A percentile compares a stretch with the other conserved stretches of the same genome.
These are phyloP conservation scores for Tinamus major DNA, from an alignment of 2,797 vertebrate species.

Conservation along the genomic window DNA sequence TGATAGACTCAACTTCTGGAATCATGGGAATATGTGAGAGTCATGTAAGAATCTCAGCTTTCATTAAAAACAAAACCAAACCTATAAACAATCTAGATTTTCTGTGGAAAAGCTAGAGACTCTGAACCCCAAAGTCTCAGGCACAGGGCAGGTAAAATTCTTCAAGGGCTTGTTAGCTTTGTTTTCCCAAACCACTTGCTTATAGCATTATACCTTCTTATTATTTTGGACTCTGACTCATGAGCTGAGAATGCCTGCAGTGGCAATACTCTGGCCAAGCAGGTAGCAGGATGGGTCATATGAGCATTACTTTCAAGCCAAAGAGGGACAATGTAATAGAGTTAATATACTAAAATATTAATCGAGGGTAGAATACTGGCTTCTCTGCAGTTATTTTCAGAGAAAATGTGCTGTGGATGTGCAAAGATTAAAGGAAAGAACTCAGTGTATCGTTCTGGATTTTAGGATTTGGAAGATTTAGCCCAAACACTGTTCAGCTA, in stretches of 20 bases:
- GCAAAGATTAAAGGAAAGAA: slow-evolving; percentile 9
- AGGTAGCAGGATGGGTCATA: slow-evolving; percentile 69
- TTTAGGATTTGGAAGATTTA: slow-evolving; percentile 21
- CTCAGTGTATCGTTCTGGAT: neutral
- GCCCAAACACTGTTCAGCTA: neutral
- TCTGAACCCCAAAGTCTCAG: neutral
- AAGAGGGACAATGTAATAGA: slow-evolving; percentile 35
- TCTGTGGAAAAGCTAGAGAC: neutral
- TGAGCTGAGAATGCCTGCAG: slow-evolving; percentile 8
- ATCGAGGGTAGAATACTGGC: slow-evolving; percentile 15
- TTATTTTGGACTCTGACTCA: slow-evolving; percentile 22
- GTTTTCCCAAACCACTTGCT: neutral
- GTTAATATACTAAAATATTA: slow-evolving; percentile 25
- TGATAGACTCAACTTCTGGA: neutral
- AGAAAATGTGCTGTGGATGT: slow-evolving; percentile 45
- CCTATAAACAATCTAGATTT: neutral
- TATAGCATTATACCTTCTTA: neutral
- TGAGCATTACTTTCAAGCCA: slow-evolving; percentile 62
- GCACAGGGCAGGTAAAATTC: slow-evolving; percentile 17
- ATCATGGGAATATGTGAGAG: accelerated
- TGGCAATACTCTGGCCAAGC: slow-evolving; percentile 49
- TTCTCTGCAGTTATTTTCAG: slow-evolving; percentile 54
- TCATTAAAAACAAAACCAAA: neutral
- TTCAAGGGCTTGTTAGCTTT: neutral
- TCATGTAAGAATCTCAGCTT: neutral